Conservation (phyloP, 2,888 invertebrate genomes). For the Pollenia angustigena region DNA sequence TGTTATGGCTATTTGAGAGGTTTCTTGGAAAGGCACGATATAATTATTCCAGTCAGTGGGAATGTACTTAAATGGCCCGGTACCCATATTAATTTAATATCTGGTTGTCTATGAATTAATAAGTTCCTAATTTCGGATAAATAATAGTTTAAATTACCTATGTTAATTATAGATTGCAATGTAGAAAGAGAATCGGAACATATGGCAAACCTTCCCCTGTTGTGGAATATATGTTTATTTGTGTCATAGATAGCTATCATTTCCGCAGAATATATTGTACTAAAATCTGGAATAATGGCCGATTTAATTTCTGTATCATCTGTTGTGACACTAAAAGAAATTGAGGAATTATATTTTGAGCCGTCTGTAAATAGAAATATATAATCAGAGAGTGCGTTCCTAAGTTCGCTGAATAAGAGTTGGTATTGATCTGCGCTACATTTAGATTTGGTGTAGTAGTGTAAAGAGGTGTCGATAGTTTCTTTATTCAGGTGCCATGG, state of each 20-base stretch:
- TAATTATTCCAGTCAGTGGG: too few species aligned
- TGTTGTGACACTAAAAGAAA: constrained; percentile 20
- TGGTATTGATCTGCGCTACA: neutral
- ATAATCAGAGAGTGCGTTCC: neutral
- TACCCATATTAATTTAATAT: too few species aligned
- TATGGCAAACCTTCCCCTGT: neutral
- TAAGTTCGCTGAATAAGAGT: constrained; percentile 13
- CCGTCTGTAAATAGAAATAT: neutral
- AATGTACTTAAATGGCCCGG: too few species aligned
- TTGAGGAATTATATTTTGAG: neutral
- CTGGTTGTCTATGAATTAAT: neutral
- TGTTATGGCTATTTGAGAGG: too few species aligned
- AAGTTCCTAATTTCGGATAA: neutral
- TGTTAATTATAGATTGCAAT: constrained; percentile 6
- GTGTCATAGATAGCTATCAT: constrained; percentile 11
- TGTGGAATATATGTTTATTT: neutral
- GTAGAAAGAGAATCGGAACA: constrained; percentile 15
- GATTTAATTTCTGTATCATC: neutral
- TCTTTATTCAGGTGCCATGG: constrained; percentile 1
- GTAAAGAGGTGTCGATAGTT: neutral
- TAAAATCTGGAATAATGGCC: constrained; percentile 1
- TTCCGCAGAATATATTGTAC: constrained; percentile 6
- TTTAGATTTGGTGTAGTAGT: neutral
- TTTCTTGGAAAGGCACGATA: too few species aligned
- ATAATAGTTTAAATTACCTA: neutral